These are phyloP conservation scores for Latheticus oryzae DNA, from an alignment of 2,888 invertebrate species.

Conservation along the genomic window DNA sequence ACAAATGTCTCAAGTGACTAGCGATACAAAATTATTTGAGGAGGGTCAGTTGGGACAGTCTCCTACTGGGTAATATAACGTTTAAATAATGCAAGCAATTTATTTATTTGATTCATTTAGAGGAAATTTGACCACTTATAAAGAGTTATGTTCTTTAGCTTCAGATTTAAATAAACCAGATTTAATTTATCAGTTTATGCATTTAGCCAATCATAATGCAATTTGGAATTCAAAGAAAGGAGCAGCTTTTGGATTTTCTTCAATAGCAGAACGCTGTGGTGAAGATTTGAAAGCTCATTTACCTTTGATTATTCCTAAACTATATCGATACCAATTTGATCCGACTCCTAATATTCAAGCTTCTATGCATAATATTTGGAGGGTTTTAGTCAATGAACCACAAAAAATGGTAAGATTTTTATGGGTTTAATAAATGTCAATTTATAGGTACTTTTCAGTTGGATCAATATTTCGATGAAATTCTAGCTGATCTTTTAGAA, in stretches of 20 bases:
- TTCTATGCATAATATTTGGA: slow-evolving; percentile 96
- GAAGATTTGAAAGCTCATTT: slow-evolving; percentile 85
- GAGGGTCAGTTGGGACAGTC: slow-evolving; percentile 88
- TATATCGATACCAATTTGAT: slow-evolving; percentile 93
- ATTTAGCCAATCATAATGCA: slow-evolving; percentile 93
- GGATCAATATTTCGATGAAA: slow-evolving; percentile 83
- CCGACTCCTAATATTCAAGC: slow-evolving; percentile 92
- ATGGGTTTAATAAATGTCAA: too few species aligned
- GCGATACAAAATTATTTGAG: slow-evolving; percentile 88
- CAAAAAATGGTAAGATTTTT: slow-evolving; percentile 79
- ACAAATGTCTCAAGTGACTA: slow-evolving; percentile 78
- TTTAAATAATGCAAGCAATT: too few species aligned
- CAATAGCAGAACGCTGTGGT: slow-evolving; percentile 85
- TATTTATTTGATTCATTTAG: slow-evolving; percentile 64
- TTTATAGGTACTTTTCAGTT: slow-evolving; percentile 76
- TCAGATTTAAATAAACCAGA: slow-evolving; percentile 96
- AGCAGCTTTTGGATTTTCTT: slow-evolving; percentile 92
- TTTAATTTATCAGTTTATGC: slow-evolving; percentile 95
- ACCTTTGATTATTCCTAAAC: slow-evolving; percentile 86
- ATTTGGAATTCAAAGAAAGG: slow-evolving; percentile 96
- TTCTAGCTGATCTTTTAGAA: slow-evolving; percentile 81
- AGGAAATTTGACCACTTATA: slow-evolving; percentile 91
- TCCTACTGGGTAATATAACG: slow-evolving; percentile 78
- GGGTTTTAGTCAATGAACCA: slow-evolving; percentile 86
- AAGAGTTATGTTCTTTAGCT: slow-evolving; percentile 92